phyloP scores from a whole-genome alignment of 2,797 vertebrate species.

The Macrochelys suwanniensis region DNA sequence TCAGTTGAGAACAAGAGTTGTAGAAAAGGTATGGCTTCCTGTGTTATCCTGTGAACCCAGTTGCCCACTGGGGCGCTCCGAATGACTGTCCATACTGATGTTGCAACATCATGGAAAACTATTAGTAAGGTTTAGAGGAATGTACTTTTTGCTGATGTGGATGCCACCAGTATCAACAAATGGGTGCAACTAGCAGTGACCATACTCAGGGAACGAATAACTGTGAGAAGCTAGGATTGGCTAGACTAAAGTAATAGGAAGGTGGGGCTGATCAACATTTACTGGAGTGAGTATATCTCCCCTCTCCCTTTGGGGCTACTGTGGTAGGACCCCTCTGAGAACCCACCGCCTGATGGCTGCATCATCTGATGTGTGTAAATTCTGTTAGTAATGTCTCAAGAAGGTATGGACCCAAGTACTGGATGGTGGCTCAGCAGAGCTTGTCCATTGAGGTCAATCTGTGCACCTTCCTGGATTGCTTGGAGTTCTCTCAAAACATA shows the following conservation, averaged over 20 bases:
- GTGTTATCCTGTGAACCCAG: not conserved
- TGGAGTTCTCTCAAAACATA: not conserved
- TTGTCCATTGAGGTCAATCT: not conserved
- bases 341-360: not conserved
- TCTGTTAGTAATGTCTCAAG: not conserved
- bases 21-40: not conserved
- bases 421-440: not conserved
- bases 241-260: not conserved
- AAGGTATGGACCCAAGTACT: not conserved
- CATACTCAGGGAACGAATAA: not conserved
- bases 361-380: not conserved
- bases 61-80: not conserved
- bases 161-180: not conserved
- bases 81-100: not conserved
- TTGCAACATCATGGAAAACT: not conserved
- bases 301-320: not conserved
- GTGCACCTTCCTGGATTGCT: fast-evolving
- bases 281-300: not conserved
- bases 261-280: not conserved
- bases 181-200: not conserved
- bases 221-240: not conserved
- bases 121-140: not conserved
- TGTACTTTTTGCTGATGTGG: not conserved
- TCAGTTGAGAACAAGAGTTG: not conserved
- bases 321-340: not conserved